These are phyloP conservation scores for Phalera bucephala DNA, from an alignment of 2,888 invertebrate species.

Conservation along the genomic window DNA sequence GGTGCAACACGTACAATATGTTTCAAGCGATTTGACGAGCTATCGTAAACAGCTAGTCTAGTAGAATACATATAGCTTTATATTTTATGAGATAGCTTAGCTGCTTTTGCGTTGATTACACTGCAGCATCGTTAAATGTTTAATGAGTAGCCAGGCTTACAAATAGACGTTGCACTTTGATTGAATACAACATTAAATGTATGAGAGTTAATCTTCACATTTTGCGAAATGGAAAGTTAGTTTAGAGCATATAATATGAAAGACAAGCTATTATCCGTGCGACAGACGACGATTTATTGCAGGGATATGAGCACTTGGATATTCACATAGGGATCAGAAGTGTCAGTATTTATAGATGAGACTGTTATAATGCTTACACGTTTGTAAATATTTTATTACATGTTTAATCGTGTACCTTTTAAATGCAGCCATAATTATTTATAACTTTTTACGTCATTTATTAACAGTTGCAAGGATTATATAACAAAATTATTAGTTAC, in stretches of 20 bases:
- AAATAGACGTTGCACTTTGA: neutral
- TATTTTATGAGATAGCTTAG: neutral
- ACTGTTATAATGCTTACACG: neutral
- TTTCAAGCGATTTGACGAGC: neutral
- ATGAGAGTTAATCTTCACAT: neutral
- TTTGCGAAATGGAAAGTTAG: conserved; percentile 1
- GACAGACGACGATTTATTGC: neutral
- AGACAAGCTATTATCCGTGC: neutral
- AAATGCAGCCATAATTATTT: too few species aligned
- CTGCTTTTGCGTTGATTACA: neutral
- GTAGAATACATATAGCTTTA: neutral
- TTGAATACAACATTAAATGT: neutral
- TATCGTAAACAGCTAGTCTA: neutral
- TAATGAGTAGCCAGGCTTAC: neutral
- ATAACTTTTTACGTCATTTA: too few species aligned
- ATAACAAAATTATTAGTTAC: too few species aligned
- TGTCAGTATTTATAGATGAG: too few species aligned
- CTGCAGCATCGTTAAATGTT: neutral
- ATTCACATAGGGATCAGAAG: too few species aligned
- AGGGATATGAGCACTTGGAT: neutral
- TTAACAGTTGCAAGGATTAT: too few species aligned
- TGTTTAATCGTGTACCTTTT: too few species aligned
- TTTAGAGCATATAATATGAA: neutral
- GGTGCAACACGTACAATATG: neutral
- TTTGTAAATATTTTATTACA: too few species aligned